Base-by-base conservation (phyloP, 2,113 vertebrate genomes). In the Channa argus region DNA sequence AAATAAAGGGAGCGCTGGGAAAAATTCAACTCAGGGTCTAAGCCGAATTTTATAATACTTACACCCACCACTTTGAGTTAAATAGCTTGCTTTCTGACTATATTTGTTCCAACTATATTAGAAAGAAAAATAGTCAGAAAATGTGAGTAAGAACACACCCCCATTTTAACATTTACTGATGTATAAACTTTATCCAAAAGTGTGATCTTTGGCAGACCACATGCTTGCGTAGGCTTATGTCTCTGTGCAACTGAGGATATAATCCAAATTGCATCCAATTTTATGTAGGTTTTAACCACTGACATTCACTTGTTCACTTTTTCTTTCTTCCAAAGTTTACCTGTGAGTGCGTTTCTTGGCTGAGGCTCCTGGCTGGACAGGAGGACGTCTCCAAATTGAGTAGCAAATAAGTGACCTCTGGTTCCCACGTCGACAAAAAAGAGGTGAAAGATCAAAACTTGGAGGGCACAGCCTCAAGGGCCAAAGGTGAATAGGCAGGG, bases 381-480 rank as follows among this genome's bases (percentile, higher is more conserved):
- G 87, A 93, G 94, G 89, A 91, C 86, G 94, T 95, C 92, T 94
- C 94, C 90, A 93, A 93, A 76, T 78, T 94, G 89, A 89, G 92
- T 62, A 94, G 94, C 90, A 83, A 89, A 85, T 75, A 83, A 77
- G 83, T 95, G 96, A 89, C 95, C 93, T 92, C 94, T 84, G 81
- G 95, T 94, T 94, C 96, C 96, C 95, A 98, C 95, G 93, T 93
- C 92, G 89, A 95, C 94, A 46, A 37, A 83, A 94, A 94, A 83
- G 91, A 87, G 80, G 79, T 80, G 80, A 95, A 90, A 86, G 92
- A 95, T 92, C 94, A 81, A 94, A 91, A 86, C 95, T 98, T 94
- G 96, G 91, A 92, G 95, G 95, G 89, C 95, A 95, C 79, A 95
- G 96, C 92, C 96, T 96, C 90, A 97, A 95, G 93, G 95, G 94